Percentiles rank a stretch among this genome's conserved stretches.
phyloP scores from a whole-genome alignment of 2,797 vertebrate genomes.

The Myiothlypis chrysogaster region DNA sequence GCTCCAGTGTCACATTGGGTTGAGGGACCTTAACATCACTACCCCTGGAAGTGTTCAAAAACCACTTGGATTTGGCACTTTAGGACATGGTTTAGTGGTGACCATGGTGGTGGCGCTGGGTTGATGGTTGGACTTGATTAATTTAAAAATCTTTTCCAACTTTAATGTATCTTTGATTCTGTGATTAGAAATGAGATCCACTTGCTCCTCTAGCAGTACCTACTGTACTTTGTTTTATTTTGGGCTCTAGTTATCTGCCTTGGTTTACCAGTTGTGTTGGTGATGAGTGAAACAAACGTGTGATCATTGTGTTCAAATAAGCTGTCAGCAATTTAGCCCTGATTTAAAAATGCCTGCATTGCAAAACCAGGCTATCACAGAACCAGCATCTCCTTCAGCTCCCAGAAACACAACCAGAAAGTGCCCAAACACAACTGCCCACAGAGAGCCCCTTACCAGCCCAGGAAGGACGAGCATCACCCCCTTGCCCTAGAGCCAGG shows the following conservation, averaged over 20 bases:
- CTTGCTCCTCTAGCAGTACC: background rate
- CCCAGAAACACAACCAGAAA: background rate
- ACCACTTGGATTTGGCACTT: background rate
- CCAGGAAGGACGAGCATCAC: background rate
- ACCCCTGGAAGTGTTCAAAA: background rate
- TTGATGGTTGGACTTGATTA: background rate
- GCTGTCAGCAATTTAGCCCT: background rate
- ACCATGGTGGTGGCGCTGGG: background rate
- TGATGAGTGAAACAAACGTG: background rate
- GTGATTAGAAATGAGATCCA: background rate
- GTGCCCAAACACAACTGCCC: background rate
- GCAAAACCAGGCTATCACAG: background rate
- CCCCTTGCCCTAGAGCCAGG: background rate
- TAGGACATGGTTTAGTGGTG: background rate
- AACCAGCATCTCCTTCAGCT: background rate
- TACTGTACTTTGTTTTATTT: background rate
- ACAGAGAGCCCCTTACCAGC: background rate
- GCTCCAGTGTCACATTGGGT: background rate
- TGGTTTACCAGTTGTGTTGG: background rate
- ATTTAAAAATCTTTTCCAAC: background rate
- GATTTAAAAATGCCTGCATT: background rate
- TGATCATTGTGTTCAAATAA: background rate
- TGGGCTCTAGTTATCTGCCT: background rate
- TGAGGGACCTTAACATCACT: background rate
- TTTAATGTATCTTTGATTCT: background rate